These are phyloP conservation scores for Myotis vivesi DNA, from an alignment of 2,797 vertebrate genomes.

Conservation along the genomic window DNA sequence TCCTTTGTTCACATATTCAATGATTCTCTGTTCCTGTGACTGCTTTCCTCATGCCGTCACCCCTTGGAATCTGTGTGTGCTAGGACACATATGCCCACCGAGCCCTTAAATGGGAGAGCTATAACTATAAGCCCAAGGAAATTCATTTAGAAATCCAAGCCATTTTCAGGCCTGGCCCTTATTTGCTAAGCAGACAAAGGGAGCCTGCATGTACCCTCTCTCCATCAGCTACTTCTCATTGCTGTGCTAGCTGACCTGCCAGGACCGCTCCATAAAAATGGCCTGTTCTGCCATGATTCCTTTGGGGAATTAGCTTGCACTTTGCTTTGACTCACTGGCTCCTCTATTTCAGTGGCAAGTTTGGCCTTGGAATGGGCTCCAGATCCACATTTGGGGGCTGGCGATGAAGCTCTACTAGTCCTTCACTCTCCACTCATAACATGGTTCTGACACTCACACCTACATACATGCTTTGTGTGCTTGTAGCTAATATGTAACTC, in stretches of 20 bases:
- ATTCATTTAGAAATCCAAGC: neutral
- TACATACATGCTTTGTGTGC: neutral
- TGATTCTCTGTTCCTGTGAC: neutral
- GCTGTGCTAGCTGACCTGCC: neutral
- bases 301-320: neutral
- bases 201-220: neutral
- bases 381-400: neutral
- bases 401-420: neutral
- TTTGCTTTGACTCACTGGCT: neutral
- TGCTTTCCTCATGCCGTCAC: neutral
- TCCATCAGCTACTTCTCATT: neutral
- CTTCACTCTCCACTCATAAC: neutral
- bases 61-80: neutral
- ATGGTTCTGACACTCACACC: neutral
- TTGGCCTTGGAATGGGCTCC: neutral
- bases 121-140: neutral
- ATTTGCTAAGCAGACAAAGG: neutral
- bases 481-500: neutral
- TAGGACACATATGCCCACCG: neutral
- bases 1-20: neutral
- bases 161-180: neutral
- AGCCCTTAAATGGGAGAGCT: neutral
- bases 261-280: neutral
- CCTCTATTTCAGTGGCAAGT: neutral
- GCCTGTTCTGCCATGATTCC: neutral